Evolutionary conservation across 2,888 invertebrate genomes (phyloP).

Genomic region (Mythimna loreyi): DNA sequence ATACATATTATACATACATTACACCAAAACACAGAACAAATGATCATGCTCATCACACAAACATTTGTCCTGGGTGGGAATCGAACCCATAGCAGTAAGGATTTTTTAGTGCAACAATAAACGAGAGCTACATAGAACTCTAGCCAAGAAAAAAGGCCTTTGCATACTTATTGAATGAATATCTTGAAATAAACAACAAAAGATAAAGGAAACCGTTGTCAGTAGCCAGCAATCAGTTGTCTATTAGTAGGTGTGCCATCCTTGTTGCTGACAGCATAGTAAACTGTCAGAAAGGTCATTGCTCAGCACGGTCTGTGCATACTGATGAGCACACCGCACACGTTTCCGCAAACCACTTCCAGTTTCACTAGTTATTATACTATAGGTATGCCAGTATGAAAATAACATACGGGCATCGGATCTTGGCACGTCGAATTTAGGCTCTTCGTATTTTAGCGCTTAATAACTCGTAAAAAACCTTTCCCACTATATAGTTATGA

Average conservation of each 20-base stretch:
- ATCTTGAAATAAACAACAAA: neutral
- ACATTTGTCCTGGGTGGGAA: no score
- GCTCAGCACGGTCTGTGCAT: constrained; percentile 60
- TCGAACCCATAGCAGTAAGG: no score
- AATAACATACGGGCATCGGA: no score
- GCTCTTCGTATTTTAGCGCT: no score
- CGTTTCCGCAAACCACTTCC: constrained; percentile 68
- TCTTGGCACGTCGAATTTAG: no score
- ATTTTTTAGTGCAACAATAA: neutral
- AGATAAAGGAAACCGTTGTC: constrained; percentile 1
- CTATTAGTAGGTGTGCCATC: constrained; percentile 35
- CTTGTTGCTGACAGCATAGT: constrained; percentile 61
- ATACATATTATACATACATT: no score
- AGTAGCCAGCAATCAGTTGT: constrained; percentile 18
- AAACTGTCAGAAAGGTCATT: constrained; percentile 66
- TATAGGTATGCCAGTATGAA: no score
- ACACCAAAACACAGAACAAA: no score
- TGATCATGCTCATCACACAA: no score
- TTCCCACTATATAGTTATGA: no score
- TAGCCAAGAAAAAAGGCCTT: no score
- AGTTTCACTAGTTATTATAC: constrained; percentile 14
- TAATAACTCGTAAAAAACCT: no score
- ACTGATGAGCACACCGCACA: constrained; percentile 57
- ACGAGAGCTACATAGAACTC: neutral
- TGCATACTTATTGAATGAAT: constrained; percentile 3